These are phyloP conservation scores for Diplosoma virens DNA, from an alignment of 23 tunicate species.

Conservation along the genomic window DNA sequence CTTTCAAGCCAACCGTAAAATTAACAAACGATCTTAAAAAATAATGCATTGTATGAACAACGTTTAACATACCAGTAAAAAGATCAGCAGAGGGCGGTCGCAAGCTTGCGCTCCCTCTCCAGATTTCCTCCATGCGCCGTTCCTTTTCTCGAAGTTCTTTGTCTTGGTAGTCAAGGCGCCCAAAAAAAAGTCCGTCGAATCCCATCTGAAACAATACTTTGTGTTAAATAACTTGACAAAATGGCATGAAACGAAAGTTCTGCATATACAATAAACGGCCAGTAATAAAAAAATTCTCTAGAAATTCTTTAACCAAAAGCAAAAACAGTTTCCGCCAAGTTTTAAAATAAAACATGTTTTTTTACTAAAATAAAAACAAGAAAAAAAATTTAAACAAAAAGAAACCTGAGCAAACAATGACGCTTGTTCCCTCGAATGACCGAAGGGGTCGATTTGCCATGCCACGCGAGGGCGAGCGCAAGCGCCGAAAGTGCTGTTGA, in stretches of 20 bases:
- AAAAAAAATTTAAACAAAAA: neutral
- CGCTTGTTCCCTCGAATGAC: conserved; percentile 96
- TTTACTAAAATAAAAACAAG: too few species aligned
- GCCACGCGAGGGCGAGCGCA: conserved; percentile 94
- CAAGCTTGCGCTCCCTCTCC: conserved; percentile 83
- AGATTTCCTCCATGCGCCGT: conserved; percentile 83
- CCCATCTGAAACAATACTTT: too few species aligned
- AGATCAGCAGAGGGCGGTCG: conserved; percentile 61
- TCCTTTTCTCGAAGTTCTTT: conserved; percentile 68
- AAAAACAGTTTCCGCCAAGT: too few species aligned
- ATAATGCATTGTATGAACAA: too few species aligned
- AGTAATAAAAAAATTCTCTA: too few species aligned
- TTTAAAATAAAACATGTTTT: too few species aligned
- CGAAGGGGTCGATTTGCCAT: conserved; percentile 99
- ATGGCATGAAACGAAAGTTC: too few species aligned
- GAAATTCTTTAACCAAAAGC: too few species aligned
- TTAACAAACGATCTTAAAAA: too few species aligned
- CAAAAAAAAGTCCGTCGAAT: conserved; percentile 97
- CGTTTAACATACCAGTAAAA: conserved; percentile 85
- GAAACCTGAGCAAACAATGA: conserved; percentile 88
- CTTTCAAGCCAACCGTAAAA: too few species aligned
- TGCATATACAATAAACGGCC: too few species aligned
- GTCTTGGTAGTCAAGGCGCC: conserved; percentile 90
- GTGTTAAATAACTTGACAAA: too few species aligned
- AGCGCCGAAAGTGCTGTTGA: conserved; percentile 89